Evolutionary conservation across 2,888 invertebrate genomes (phyloP), one percentile per base, ranked within the genome.

Genomic region (Cerastis rubricosa): DNA sequence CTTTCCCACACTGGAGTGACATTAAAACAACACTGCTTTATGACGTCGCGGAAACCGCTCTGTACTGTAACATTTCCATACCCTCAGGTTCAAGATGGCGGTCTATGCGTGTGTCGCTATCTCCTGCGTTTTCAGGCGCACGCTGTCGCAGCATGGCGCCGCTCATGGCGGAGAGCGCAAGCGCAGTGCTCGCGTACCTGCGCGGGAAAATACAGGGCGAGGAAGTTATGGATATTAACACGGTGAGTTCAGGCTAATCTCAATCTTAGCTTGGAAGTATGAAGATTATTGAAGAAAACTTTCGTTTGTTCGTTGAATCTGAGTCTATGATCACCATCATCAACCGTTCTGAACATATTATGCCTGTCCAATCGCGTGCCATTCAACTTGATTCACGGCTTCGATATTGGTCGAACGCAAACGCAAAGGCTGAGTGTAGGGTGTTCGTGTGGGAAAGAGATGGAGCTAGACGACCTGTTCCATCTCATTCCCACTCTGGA

Each of bases 101-200:
- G 1, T 88, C 91, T 0, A 94, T 93, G 93, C 89, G 94, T 0
- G 87, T 87, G 6, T 90, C 92, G 0, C 81, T 94, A 8, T 88
- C 93, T 2, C 94, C 94, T 4, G 93, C 94, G 43, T 94, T 94
- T 77, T 94, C 94, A 5, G 89, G 90, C 6, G 91, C 94, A 0
- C 89, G 94, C 22, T 93, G 92, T 72, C 91, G 92, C 69, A 89
- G 91, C 81, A 94, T 94, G 94, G 90, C 91, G 71, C 94, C 94
- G 0, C 86, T 94, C 3, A 94, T 94, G 94, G 87, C 87, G 0
- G 92, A 90, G 22, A 93, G 92, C 66, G 91, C 93, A 11, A 54
- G 67, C 25, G 89, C 90, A 0, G 91, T 91, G 1, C 84, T 88
- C 14, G 72, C 84, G 6, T 85, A 90, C 71, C 72, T 94, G 17